Evolutionary conservation across 2,888 invertebrate genomes (phyloP).

Genomic region (Stomorhina lunata): DNA sequence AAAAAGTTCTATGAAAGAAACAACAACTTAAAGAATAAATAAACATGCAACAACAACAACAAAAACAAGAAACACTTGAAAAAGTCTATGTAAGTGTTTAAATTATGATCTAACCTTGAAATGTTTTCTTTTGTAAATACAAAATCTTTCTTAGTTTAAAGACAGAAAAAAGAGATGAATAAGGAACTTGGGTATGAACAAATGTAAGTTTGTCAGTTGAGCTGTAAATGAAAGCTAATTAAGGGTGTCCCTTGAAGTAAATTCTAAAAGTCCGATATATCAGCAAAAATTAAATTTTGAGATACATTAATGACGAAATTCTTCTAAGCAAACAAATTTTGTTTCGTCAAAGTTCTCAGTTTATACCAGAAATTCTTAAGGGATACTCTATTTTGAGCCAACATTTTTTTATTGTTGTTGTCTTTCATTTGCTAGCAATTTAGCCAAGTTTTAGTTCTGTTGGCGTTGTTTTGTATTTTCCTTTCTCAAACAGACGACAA

Average conservation of each 20-base stretch:
- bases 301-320: too few relatives aligned
- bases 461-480: too few relatives aligned
- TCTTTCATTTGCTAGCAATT: constrained; percentile 13
- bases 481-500: too few relatives aligned
- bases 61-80: constrained; percentile 24
- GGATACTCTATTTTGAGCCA: neutral
- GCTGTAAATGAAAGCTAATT: constrained; percentile 22
- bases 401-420: neutral
- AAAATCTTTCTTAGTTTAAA: neutral
- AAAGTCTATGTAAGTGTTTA: constrained; percentile 50
- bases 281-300: too few relatives aligned
- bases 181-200: neutral
- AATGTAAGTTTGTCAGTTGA: neutral
- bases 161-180: constrained; percentile 25
- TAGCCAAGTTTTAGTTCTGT: neutral
- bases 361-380: neutral
- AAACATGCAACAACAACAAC: neutral
- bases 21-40: neutral
- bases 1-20: neutral
- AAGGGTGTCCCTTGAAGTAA: constrained; percentile 2
- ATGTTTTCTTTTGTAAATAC: constrained; percentile 45
- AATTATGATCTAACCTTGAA: constrained; percentile 62
- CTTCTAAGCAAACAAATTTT: too few relatives aligned
- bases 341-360: too few relatives aligned
- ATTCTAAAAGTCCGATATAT: too few relatives aligned